Conservation (phyloP, 2,888 invertebrate species). For the Seira musarum region DNA sequence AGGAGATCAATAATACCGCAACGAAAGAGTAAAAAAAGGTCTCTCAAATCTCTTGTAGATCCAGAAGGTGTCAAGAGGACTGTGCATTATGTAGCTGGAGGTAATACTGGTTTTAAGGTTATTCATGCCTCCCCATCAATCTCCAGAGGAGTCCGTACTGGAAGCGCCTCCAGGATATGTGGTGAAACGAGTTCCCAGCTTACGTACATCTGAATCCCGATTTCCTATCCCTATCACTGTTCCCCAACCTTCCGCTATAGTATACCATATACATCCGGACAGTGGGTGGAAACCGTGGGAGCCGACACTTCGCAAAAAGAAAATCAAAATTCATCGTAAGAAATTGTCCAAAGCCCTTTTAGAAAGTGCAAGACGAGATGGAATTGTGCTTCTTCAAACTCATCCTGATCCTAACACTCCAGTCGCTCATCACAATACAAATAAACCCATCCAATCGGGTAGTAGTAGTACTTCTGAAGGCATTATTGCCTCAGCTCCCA, state of each 20-base stretch:
- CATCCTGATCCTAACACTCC: constrained; percentile 32
- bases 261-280: constrained; percentile 67
- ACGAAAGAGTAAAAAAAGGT: constrained; percentile 40
- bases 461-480: background rate
- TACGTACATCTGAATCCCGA: constrained; percentile 51
- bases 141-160: constrained; percentile 52
- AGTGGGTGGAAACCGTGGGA: constrained; percentile 68
- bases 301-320: constrained; percentile 45
- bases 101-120: constrained; percentile 61
- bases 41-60: constrained; percentile 55
- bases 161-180: constrained; percentile 60
- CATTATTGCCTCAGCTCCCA: background rate
- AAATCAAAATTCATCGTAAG: constrained; percentile 52
- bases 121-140: constrained; percentile 61
- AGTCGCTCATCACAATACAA: constrained; percentile 9
- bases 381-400: constrained; percentile 49
- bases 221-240: constrained; percentile 55
- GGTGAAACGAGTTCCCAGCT: constrained; percentile 37
- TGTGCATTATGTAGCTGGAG: constrained; percentile 65
- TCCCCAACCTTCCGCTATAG: constrained; percentile 63
- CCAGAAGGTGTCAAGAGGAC: constrained; percentile 59
- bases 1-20: constrained; percentile 15
- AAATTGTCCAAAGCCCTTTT: constrained; percentile 44
- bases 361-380: constrained; percentile 41
- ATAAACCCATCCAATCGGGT: background rate